These are phyloP conservation scores for Otolemur crassicaudatus DNA, from an alignment of 2,797 vertebrate genomes.

Conservation along the genomic window DNA sequence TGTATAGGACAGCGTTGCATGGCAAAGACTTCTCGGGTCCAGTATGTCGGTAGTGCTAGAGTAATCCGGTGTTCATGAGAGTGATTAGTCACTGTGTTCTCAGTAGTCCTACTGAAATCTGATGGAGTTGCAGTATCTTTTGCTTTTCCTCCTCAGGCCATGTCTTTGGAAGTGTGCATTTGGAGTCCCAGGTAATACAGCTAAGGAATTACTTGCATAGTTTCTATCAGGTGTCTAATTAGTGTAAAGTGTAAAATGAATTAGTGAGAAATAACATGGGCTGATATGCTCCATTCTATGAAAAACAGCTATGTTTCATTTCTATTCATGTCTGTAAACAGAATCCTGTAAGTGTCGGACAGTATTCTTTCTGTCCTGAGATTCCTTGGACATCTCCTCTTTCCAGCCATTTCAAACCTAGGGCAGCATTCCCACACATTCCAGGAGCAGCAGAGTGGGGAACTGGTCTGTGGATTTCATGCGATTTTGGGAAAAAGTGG, in stretches of 20 bases:
- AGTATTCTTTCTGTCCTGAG: neutral
- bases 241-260: neutral
- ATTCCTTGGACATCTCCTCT: neutral
- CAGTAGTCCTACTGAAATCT: neutral
- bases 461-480: rapidly evolving
- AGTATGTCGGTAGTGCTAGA: neutral
- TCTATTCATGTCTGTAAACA: neutral
- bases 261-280: neutral
- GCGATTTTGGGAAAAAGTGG: constrained; percentile 25
- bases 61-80: neutral
- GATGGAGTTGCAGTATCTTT: neutral
- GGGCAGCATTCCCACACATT: neutral
- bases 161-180: neutral
- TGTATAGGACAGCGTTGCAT: neutral
- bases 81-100: neutral
- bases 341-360: neutral
- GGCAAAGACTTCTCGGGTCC: neutral
- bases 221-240: neutral
- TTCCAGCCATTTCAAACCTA: neutral
- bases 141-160: neutral
- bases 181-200: constrained; percentile 7
- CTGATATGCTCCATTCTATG: neutral
- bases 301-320: neutral
- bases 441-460: neutral
- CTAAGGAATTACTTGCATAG: neutral